A percentile compares a stretch with the other conserved stretches of the same genome.
Conservation (phyloP, 1,140 invertebrate species). For the Psix sp. region DNA sequence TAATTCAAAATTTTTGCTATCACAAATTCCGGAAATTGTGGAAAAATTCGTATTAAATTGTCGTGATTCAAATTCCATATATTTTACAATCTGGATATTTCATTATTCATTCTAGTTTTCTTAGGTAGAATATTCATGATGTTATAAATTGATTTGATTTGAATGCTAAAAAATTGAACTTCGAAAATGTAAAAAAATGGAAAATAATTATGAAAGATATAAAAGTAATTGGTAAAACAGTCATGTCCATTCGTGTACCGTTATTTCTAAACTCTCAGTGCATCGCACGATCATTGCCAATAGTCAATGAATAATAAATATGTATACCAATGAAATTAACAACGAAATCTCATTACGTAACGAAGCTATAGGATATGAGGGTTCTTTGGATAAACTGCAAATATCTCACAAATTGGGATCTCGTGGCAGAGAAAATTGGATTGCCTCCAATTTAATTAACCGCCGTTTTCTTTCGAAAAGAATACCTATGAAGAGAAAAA, state of each 20-base stretch:
- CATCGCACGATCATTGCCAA: constrained; percentile 6
- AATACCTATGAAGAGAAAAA: constrained; percentile 13
- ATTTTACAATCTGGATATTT: too few species aligned
- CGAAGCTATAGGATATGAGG: constrained; percentile 20
- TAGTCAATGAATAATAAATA: constrained; percentile 34
- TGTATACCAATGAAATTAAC: constrained; percentile 32
- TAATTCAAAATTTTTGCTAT: too few species aligned
- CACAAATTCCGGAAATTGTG: too few species aligned
- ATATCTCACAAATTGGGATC: constrained; percentile 21
- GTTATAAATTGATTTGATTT: too few species aligned
- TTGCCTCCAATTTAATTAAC: constrained; percentile 48
- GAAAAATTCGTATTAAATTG: too few species aligned
- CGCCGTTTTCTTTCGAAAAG: constrained; percentile 23
- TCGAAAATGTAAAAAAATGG: constrained; percentile 3
- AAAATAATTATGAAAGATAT: constrained; percentile 4
- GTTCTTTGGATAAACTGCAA: constrained; percentile 32
- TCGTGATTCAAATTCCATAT: too few species aligned
- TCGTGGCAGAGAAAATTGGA: constrained; percentile 38
- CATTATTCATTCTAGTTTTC: too few species aligned
- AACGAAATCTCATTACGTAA: constrained; percentile 42
- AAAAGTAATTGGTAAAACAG: constrained; percentile 19
- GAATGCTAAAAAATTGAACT: too few species aligned
- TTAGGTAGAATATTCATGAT: too few species aligned
- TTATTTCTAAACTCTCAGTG: constrained; percentile 20
- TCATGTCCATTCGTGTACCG: constrained; percentile 27